phyloP scores from a whole-genome alignment of 2,888 invertebrate genomes.

The Synergus japonicus region DNA sequence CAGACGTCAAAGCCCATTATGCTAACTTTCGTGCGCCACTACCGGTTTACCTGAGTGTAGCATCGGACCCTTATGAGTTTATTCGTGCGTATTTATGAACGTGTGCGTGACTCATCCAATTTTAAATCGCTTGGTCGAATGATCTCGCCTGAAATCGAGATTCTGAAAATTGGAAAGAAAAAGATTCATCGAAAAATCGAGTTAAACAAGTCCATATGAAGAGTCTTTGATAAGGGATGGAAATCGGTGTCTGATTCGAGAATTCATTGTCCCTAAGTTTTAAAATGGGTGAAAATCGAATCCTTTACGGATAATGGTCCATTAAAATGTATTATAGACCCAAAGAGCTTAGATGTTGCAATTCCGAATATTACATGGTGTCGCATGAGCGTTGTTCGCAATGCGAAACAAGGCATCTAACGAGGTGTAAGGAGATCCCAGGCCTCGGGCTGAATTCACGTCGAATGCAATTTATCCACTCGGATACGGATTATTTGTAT shows the following conservation, averaged over 20 bases:
- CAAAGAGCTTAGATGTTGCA: neutral
- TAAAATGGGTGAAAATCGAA: conserved; percentile 56
- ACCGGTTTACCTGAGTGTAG: conserved; percentile 43
- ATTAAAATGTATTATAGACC: conserved; percentile 66
- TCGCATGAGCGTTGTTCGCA: conserved; percentile 55
- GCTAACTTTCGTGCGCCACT: conserved; percentile 43
- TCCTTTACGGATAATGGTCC: conserved; percentile 64
- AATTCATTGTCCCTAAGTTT: too few species aligned
- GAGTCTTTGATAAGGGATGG: too few species aligned
- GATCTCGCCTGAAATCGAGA: neutral
- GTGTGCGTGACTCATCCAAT: conserved; percentile 25
- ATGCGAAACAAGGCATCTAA: conserved; percentile 69
- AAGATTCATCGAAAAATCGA: too few species aligned
- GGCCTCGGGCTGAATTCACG: conserved; percentile 59
- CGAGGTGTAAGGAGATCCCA: conserved; percentile 69
- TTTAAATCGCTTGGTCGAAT: neutral
- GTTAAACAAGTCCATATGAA: too few species aligned
- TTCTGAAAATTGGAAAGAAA: neutral
- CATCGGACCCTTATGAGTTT: neutral
- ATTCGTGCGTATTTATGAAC: conserved; percentile 18
- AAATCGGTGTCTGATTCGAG: too few species aligned
- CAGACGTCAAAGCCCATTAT: conserved; percentile 2
- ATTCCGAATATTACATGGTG: conserved; percentile 11
- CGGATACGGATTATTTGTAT: conserved; percentile 26
- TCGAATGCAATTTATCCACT: conserved; percentile 61